Evolutionary conservation across 2,113 vertebrate species (phyloP).

Genomic region (Brachyhypopomus gauderio): DNA sequence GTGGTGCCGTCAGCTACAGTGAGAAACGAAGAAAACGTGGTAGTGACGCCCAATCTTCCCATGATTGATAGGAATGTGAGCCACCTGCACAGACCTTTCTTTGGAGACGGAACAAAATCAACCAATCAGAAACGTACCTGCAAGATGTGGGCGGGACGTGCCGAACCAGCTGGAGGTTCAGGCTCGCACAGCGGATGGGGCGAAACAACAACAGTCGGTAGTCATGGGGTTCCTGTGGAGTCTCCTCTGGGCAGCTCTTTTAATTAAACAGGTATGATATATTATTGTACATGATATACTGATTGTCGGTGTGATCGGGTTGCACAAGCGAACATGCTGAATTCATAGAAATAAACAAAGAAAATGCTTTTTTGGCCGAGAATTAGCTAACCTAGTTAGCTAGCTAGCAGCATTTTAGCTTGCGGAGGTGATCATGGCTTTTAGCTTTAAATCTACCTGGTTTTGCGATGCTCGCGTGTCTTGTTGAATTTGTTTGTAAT

Average conservation of each 20-base stretch:
- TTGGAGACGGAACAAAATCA: background rate
- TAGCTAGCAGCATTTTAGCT: background rate
- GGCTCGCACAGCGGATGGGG: constrained; percentile 40
- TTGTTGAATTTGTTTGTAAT: too few species aligned
- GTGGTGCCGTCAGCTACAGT: too few species aligned
- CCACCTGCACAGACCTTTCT: constrained; percentile 41
- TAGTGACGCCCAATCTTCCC: too few species aligned
- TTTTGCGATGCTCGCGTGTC: too few species aligned
- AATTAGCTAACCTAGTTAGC: constrained; percentile 12
- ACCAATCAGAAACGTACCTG: constrained; percentile 57
- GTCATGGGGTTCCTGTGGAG: constrained; percentile 68
- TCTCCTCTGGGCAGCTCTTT: constrained; percentile 68
- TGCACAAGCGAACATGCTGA: background rate
- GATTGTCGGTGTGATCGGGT: background rate
- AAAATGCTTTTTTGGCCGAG: constrained; percentile 16
- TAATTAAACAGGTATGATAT: constrained; percentile 71
- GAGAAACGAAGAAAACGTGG: background rate
- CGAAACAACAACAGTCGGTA: constrained; percentile 65
- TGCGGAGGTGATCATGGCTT: constrained; percentile 19
- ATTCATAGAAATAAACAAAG: background rate
- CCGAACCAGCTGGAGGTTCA: too few species aligned
- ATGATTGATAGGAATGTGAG: constrained; percentile 51
- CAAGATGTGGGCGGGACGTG: constrained; percentile 51
- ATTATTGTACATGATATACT: background rate
- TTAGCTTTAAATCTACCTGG: background rate